phyloP scores from a whole-genome alignment of 64 coral and sea anemone genomes.

The Porites lutea region DNA sequence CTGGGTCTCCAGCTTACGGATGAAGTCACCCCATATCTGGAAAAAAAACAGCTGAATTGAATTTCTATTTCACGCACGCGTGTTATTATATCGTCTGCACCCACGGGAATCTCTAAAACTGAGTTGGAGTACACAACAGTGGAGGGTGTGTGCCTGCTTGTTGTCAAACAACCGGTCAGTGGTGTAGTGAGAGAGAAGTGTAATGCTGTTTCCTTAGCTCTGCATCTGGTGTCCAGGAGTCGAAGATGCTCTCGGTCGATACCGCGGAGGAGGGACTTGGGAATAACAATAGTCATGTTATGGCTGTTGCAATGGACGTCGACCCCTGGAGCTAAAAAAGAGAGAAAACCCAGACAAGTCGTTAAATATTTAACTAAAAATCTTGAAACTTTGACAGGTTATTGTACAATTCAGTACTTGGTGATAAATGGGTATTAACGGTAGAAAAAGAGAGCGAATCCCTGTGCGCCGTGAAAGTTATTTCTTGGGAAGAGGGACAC shows the following conservation, averaged over 20 bases:
- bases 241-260: slow-evolving; percentile 19
- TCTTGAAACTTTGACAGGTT: too few species aligned
- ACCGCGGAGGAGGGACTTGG: slow-evolving; percentile 36
- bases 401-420: too few species aligned
- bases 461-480: too few species aligned
- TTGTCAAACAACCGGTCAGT: slow-evolving; percentile 17
- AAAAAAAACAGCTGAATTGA: slow-evolving; percentile 46
- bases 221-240: slow-evolving; percentile 41
- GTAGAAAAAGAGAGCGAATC: too few species aligned
- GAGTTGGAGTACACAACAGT: slow-evolving; percentile 38
- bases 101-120: slow-evolving; percentile 39
- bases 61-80: slow-evolving; percentile 47
- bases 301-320: background rate
- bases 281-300: slow-evolving; percentile 35
- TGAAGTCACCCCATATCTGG: background rate
- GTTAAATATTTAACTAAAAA: too few species aligned
- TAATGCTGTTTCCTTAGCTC: slow-evolving; percentile 35
- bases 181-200: slow-evolving; percentile 49
- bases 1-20: slow-evolving; percentile 7
- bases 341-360: too few species aligned
- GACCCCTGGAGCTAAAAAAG: background rate
- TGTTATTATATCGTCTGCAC: background rate
- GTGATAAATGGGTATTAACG: too few species aligned
- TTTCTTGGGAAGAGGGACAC: too few species aligned
- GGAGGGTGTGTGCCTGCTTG: slow-evolving; percentile 17